These are phyloP conservation scores for Cololabis saira DNA, from an alignment of 2,113 vertebrate genomes.

Conservation along the genomic window DNA sequence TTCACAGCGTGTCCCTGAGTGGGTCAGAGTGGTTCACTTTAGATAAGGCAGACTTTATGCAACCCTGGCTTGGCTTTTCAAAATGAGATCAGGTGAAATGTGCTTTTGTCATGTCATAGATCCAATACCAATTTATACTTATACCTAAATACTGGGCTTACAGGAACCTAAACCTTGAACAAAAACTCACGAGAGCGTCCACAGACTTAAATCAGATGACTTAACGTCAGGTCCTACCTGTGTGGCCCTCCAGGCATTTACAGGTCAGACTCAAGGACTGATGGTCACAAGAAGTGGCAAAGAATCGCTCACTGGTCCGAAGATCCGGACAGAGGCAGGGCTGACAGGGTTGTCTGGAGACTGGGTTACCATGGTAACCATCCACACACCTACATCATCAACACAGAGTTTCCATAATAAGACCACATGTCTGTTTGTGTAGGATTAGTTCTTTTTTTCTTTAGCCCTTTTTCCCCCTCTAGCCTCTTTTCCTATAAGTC, in stretches of 20 bases:
- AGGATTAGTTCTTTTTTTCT: too few species aligned
- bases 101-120: too few species aligned
- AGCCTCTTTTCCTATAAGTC: too few species aligned
- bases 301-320: conserved; percentile 81
- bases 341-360: conserved; percentile 74
- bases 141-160: too few species aligned
- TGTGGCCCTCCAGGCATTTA: conserved; percentile 82
- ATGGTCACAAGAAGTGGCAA: conserved; percentile 85
- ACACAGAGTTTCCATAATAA: neutral
- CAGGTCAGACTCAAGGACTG: conserved; percentile 79
- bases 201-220: neutral
- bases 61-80: too few species aligned
- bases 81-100: too few species aligned
- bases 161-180: too few species aligned
- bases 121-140: too few species aligned
- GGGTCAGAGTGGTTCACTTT: neutral
- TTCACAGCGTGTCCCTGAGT: conserved; percentile 83
- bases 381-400: conserved; percentile 81
- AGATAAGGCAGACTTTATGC: too few species aligned
- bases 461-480: too few species aligned
- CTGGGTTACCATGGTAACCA: conserved; percentile 86
- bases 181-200: neutral
- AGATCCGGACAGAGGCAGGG: conserved; percentile 87
- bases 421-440: neutral
- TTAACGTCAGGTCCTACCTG: conserved; percentile 71